These are phyloP conservation scores for Rhimphoctona megacephalus DNA, from an alignment of 2,888 invertebrate species.

Conservation along the genomic window DNA sequence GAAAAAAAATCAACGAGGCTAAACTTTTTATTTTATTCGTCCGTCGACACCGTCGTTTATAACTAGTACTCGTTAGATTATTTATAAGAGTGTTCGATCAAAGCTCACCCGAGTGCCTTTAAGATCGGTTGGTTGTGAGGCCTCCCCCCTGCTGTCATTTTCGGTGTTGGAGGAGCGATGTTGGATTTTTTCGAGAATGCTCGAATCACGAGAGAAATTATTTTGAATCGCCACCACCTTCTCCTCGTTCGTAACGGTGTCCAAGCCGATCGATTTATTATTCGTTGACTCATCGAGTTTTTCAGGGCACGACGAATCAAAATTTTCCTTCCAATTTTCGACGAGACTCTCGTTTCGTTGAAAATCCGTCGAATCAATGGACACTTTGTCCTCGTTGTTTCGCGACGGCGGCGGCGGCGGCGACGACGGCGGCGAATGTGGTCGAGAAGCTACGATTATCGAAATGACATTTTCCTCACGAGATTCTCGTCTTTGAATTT, in stretches of 20 bases:
- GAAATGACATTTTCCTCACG: conserved; percentile 65
- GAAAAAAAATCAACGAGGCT: no score
- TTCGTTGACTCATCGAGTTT: conserved; percentile 27
- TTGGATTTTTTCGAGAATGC: conserved; percentile 54
- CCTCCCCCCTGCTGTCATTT: conserved; percentile 47
- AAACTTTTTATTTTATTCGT: no score
- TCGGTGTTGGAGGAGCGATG: conserved; percentile 53
- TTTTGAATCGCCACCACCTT: conserved; percentile 8
- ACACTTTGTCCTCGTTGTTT: conserved; percentile 65
- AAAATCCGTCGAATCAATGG: conserved; percentile 65
- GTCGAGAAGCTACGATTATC: conserved; percentile 74
- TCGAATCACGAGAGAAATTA: conserved; percentile 65
- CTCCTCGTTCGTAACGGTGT: conserved; percentile 12
- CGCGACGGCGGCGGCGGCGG: no score
- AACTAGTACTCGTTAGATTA: background rate
- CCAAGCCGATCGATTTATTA: conserved; percentile 17
- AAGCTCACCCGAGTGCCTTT: conserved; percentile 55
- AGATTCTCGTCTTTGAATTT: conserved; percentile 31
- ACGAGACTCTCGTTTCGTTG: conserved; percentile 41
- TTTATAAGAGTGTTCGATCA: conserved; percentile 12
- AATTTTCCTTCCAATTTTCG: conserved; percentile 22
- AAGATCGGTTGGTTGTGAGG: conserved; percentile 38
- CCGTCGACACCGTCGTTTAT: no score
- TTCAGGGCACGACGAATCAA: background rate
- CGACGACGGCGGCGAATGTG: no score